phyloP scores from a whole-genome alignment of 2,888 invertebrate genomes.

The Eugnorisma glareosa region DNA sequence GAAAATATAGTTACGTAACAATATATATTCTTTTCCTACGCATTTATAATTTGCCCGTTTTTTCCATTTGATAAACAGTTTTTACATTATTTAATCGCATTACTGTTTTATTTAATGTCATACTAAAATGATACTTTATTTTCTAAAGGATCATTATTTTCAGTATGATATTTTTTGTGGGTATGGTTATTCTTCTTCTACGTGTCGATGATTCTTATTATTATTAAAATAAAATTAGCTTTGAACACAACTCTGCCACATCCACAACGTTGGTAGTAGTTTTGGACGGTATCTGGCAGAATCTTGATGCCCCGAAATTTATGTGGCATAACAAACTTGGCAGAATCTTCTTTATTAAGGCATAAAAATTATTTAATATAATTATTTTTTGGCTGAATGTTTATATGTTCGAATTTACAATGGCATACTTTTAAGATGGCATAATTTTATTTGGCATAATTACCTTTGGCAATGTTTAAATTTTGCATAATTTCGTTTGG shows the following conservation, averaged over 20 bases:
- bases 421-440: too few relatives aligned
- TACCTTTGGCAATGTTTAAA: too few relatives aligned
- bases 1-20: neutral
- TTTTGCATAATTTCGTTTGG: too few relatives aligned
- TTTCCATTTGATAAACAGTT: neutral
- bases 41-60: neutral
- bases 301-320: too few relatives aligned
- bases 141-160: neutral
- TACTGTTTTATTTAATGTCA: conserved; percentile 6
- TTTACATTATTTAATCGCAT: neutral
- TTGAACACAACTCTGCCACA: neutral
- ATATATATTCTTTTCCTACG: conserved; percentile 3
- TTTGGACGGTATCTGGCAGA: neutral
- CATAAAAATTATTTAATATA: too few relatives aligned
- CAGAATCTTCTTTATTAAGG: too few relatives aligned
- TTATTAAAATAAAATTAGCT: neutral
- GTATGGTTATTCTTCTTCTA: neutral
- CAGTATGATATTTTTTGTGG: neutral
- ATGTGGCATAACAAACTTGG: too few relatives aligned
- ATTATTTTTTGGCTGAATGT: too few relatives aligned
- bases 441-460: too few relatives aligned
- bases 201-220: neutral
- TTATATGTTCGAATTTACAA: too few relatives aligned
- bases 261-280: neutral
- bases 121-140: neutral